These are phyloP conservation scores for Synergus itoensis DNA, from an alignment of 2,888 invertebrate species.

Conservation along the genomic window DNA sequence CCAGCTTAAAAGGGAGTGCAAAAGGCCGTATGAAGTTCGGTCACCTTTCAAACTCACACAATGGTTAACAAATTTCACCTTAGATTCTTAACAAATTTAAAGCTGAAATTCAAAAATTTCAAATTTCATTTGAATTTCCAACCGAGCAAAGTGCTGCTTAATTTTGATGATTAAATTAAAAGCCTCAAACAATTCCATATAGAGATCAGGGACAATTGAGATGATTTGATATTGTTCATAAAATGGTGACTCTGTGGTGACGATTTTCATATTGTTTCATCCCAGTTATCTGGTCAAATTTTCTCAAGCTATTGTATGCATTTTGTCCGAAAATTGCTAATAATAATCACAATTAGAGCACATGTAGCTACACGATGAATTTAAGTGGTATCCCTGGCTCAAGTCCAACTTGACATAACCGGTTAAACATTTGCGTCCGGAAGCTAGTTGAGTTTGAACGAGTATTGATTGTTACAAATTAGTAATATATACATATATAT, in stretches of 20 bases:
- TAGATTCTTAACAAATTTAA: not conserved
- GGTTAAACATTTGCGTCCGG: constrained; percentile 19
- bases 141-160: too few species aligned
- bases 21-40: constrained; percentile 2
- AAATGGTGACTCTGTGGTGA: too few species aligned
- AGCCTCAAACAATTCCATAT: too few species aligned
- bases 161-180: too few species aligned
- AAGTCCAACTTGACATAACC: constrained; percentile 28
- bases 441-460: not conserved
- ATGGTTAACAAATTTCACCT: not conserved
- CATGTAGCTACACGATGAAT: not conserved
- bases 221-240: too few species aligned
- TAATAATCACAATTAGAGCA: constrained; percentile 32
- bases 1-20: not conserved
- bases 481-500: not conserved
- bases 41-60: constrained; percentile 11
- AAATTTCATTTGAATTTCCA: too few species aligned
- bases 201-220: too few species aligned
- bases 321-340: constrained; percentile 21
- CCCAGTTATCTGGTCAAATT: not conserved
- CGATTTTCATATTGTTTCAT: too few species aligned
- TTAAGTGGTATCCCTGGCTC: constrained; percentile 19
- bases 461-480: constrained; percentile 5
- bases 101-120: too few species aligned
- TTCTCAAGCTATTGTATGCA: not conserved